Base-by-base conservation (phyloP, 2,797 vertebrate species). In the Gallirallus australis region DNA sequence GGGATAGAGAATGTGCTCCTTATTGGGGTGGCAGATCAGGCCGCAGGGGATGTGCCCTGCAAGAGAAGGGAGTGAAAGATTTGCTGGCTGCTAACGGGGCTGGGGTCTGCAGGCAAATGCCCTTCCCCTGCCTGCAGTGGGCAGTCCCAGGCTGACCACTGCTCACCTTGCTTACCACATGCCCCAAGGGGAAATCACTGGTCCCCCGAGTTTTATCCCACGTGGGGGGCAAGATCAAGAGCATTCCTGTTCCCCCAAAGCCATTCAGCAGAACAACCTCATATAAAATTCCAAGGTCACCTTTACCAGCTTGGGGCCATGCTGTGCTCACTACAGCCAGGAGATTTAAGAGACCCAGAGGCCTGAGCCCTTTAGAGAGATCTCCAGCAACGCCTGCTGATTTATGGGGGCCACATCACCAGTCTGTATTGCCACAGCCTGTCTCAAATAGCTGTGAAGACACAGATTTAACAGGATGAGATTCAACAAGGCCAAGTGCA, bases 1-100 rank as follows among this genome's bases (percentile, higher is more conserved):
- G 16, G 99, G 99, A 79, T 99, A 99, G 82, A 99, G 91, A 30
- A 99, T 76, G 79, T 99, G 98, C 56, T 99, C 98, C 61, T 96
- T 81, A 83, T 99, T 98, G 7, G 99, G 99, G 94, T 99, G 99
- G 39, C 98, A 97, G 75, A 97, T 98, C 83, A 99, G 98, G 69
- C 99, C 99, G 12, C 87, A 98, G 23, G 94, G 94, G 18, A 99
- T 97, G 3, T 98, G 98, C 4, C 99, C 99, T 99, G 81, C 37
- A 78, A 83, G 64, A 95, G 56, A 94, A 70, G 83, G 27, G 30
- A 72, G 60, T 21, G 37, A 52, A 18, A 35, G 37, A 19, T 24
- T 23, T 9, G 39, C 35, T 37, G 56, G 15, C 37, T 47, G 12
- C 11, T 21, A 54, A 31, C 0, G 0, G 14, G 16, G 23, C 72